phyloP scores from a whole-genome alignment of 1,140 invertebrate species.

The Glomeris maerens region DNA sequence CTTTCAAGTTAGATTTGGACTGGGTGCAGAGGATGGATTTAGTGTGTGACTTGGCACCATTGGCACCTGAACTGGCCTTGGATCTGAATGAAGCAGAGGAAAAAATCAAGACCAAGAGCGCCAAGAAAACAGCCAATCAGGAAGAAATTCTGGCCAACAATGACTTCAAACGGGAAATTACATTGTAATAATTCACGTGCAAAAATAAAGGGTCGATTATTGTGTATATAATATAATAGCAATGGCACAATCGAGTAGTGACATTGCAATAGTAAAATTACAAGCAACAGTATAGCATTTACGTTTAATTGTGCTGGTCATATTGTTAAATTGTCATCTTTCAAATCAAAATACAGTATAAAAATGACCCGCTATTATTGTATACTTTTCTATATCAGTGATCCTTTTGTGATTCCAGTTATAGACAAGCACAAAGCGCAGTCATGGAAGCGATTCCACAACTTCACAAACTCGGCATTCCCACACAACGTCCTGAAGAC shows the following conservation, averaged over 20 bases:
- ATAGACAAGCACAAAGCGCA: constrained; percentile 78
- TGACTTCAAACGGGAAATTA: constrained; percentile 82
- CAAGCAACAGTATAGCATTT: too few relatives aligned
- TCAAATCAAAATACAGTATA: neutral
- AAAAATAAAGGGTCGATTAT: too few relatives aligned
- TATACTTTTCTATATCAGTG: constrained; percentile 3
- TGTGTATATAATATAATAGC: too few relatives aligned
- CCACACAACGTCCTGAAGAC: constrained; percentile 77
- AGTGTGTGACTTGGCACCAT: constrained; percentile 51
- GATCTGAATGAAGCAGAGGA: constrained; percentile 33
- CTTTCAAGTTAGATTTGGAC: constrained; percentile 53
- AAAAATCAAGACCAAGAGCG: constrained; percentile 45
- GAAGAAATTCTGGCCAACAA: constrained; percentile 68
- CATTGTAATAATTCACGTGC: too few relatives aligned
- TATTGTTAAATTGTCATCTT: neutral
- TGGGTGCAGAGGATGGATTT: constrained; percentile 79
- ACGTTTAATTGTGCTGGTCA: neutral
- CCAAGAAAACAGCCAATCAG: constrained; percentile 43
- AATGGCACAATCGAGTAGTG: constrained; percentile 20
- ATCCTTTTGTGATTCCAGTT: constrained; percentile 29
- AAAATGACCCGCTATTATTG: neutral
- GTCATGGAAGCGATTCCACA: constrained; percentile 59
- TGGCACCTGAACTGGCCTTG: constrained; percentile 63
- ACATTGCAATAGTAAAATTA: neutral
- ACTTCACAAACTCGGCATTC: constrained; percentile 56